Conservation (phyloP, 2,888 invertebrate species). For the Papilio elwesi region DNA sequence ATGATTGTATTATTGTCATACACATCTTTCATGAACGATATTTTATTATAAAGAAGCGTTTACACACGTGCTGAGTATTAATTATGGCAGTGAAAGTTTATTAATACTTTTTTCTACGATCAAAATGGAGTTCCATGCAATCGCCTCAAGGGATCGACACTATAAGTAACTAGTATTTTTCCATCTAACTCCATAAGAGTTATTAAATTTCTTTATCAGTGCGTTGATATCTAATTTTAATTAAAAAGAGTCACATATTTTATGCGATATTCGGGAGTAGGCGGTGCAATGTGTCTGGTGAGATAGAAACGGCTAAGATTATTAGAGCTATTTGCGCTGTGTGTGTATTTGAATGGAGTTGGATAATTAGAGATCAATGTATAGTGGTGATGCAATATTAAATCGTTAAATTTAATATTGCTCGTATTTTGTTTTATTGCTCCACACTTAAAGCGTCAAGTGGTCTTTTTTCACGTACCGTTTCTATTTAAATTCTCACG, state of each 20-base stretch:
- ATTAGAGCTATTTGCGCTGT: slow-evolving; percentile 52
- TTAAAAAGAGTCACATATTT: slow-evolving; percentile 83
- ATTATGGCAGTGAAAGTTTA: slow-evolving; percentile 31
- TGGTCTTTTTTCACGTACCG: slow-evolving; percentile 65
- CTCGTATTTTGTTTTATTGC: slow-evolving; percentile 80
- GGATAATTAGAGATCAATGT: slow-evolving; percentile 57
- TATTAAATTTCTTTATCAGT: slow-evolving; percentile 80
- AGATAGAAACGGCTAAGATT: slow-evolving; percentile 60
- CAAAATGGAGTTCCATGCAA: slow-evolving; percentile 18
- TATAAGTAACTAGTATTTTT: slow-evolving; percentile 47
- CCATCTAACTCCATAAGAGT: slow-evolving; percentile 63
- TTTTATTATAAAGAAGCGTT: no score
- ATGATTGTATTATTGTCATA: no score
- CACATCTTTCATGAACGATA: no score
- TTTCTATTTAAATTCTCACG: slow-evolving; percentile 79
- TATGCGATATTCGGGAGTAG: slow-evolving; percentile 79
- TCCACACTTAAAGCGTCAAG: slow-evolving; percentile 72
- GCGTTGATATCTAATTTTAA: slow-evolving; percentile 79
- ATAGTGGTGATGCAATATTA: slow-evolving; percentile 75
- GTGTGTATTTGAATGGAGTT: slow-evolving; percentile 50
- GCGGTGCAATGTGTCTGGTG: slow-evolving; percentile 70
- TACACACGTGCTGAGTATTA: not conserved
- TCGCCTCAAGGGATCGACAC: slow-evolving; percentile 59
- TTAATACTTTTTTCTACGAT: slow-evolving; percentile 17
- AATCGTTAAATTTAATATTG: slow-evolving; percentile 83